Evolutionary conservation across 2,797 vertebrate species (phyloP).

Genomic region (Eremophila alpestris): DNA sequence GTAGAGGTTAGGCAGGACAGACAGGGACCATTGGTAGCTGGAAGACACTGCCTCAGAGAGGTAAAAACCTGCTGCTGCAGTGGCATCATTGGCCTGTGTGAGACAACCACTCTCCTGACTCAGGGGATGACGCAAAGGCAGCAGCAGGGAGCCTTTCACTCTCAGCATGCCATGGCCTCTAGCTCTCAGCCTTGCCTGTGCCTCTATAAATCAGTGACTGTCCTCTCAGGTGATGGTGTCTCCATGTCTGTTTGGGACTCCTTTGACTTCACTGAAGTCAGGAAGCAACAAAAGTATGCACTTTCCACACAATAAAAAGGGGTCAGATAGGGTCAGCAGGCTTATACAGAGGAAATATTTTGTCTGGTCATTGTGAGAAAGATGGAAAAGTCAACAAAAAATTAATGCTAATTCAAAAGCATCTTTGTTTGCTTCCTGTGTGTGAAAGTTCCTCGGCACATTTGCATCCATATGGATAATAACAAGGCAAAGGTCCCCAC

Average conservation of each 20-base stretch:
- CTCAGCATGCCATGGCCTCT: background rate
- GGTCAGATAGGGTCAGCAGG: background rate
- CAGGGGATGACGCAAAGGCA: background rate
- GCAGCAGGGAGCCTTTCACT: background rate
- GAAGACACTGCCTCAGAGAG: background rate
- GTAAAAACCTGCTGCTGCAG: background rate
- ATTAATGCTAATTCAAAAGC: background rate
- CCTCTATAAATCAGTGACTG: background rate
- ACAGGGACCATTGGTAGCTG: background rate
- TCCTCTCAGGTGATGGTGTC: background rate
- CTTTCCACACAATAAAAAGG: background rate
- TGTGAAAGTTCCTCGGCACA: background rate
- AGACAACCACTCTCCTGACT: background rate
- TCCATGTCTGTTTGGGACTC: background rate
- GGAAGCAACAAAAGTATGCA: background rate
- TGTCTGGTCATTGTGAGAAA: background rate
- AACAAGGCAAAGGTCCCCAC: background rate
- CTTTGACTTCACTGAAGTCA: background rate
- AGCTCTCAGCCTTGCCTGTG: background rate
- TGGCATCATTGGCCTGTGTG: background rate
- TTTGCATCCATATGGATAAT: background rate
- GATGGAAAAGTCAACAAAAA: background rate
- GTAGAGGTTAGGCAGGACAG: background rate
- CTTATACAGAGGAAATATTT: background rate
- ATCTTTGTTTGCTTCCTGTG: background rate